phyloP scores from a whole-genome alignment of 2,888 invertebrate genomes.

The Cecidostiba fungosa region DNA sequence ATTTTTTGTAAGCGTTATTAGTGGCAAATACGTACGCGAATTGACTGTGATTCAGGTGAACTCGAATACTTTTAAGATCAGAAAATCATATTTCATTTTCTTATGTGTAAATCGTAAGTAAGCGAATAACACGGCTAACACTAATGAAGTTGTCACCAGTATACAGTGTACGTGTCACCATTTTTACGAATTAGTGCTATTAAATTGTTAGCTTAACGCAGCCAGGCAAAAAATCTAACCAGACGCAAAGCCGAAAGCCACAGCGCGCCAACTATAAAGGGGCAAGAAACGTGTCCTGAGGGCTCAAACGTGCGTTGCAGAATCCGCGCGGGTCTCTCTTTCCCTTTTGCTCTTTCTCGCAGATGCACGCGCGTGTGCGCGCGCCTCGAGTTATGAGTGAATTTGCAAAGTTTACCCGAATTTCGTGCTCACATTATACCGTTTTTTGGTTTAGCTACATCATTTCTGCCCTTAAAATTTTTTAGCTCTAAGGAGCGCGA shows the following conservation, averaged over 20 bases:
- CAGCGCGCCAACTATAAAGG: constrained; percentile 36
- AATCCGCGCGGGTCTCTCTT: constrained; percentile 8
- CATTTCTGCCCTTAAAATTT: neutral
- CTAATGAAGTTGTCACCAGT: constrained; percentile 16
- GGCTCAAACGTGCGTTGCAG: constrained; percentile 31
- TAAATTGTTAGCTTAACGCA: constrained; percentile 37
- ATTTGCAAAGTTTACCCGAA: constrained; percentile 34
- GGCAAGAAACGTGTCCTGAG: constrained; percentile 65
- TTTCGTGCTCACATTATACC: neutral
- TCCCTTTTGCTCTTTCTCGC: neutral
- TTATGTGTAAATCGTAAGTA: neutral
- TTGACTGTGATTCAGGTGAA: neutral
- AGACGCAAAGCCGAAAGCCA: constrained; percentile 41
- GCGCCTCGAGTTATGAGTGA: constrained; percentile 44
- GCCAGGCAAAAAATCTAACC: constrained; percentile 51
- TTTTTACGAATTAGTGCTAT: constrained; percentile 45
- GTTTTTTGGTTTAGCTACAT: neutral
- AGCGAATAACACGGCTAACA: neutral
- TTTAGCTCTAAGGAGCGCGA: neutral
- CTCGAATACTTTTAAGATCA: neutral
- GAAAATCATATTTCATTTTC: neutral
- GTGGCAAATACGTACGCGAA: too few relatives aligned
- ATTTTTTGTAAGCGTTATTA: too few relatives aligned
- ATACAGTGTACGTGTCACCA: neutral
- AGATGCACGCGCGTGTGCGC: constrained; percentile 13